These are phyloP conservation scores for Bombus huntii DNA, from an alignment of 1,140 invertebrate species.

Conservation along the genomic window DNA sequence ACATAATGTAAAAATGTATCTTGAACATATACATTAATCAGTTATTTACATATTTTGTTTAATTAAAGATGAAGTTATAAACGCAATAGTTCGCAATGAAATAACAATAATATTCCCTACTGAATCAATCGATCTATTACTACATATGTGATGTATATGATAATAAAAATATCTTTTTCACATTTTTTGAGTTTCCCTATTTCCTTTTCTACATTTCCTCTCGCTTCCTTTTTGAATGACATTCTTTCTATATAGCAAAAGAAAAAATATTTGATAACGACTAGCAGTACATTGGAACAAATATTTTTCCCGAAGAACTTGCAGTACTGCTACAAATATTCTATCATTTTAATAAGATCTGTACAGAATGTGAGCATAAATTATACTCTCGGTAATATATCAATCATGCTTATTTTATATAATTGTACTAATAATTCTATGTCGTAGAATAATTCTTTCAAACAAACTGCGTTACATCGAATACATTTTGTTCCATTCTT, in stretches of 20 bases:
- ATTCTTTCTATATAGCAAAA: background rate
- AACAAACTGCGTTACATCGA: background rate
- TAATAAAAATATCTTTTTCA: background rate
- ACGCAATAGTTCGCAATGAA: background rate
- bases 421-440: background rate
- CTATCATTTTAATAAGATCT: background rate
- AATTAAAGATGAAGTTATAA: background rate
- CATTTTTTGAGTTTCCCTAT: too few relatives aligned
- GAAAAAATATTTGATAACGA: background rate
- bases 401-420: background rate
- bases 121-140: background rate
- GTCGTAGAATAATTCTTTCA: background rate
- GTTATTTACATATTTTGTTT: background rate
- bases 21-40: background rate
- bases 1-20: constrained; percentile 2
- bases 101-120: background rate
- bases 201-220: background rate
- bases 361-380: constrained; percentile 44
- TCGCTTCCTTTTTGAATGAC: background rate
- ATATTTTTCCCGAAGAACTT: background rate
- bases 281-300: background rate
- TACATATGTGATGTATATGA: background rate
- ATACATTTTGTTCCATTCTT: background rate
- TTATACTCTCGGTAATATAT: background rate
- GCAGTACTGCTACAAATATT: background rate